These are phyloP conservation scores for Xestia c-nigrum DNA, from an alignment of 2,888 invertebrate genomes.

Conservation along the genomic window DNA sequence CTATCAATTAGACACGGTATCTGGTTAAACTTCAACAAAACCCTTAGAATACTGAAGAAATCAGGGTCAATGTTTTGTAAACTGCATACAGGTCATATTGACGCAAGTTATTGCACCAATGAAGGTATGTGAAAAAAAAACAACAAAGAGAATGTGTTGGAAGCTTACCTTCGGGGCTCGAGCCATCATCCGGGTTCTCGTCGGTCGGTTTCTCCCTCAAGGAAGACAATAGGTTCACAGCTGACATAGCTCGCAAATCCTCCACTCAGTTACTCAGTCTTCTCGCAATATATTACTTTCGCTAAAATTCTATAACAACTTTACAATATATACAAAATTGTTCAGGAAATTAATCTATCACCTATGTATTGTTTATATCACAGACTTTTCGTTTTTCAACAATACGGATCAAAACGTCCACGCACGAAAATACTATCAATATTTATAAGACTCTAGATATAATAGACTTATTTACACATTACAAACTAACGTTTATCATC, in stretches of 20 bases:
- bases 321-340: conserved; percentile 90
- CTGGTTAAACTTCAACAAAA: conserved; percentile 32
- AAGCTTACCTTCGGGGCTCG: conserved; percentile 84
- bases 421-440: conserved; percentile 90
- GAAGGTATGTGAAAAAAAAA: conserved; percentile 34
- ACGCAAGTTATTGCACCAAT: conserved; percentile 36
- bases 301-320: conserved; percentile 89
- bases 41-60: conserved; percentile 45
- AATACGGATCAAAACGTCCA: conserved; percentile 91
- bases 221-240: conserved; percentile 89
- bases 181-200: conserved; percentile 85
- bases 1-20: conserved; percentile 14
- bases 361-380: conserved; percentile 91
- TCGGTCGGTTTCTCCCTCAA: conserved; percentile 88
- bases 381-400: conserved; percentile 92
- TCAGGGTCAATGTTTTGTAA: conserved; percentile 68
- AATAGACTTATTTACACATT: conserved; percentile 90
- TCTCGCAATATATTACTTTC: conserved; percentile 88
- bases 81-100: conserved; percentile 42
- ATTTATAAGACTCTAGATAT: conserved; percentile 89
- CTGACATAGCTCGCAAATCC: conserved; percentile 89
- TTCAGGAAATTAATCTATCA: conserved; percentile 89
- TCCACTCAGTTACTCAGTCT: conserved; percentile 88
- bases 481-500: conserved; percentile 89
- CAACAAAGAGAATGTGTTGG: conserved; percentile 20